Evolutionary conservation across 2,888 invertebrate genomes (phyloP).

Genomic region (Dermolepida albohirtum): DNA sequence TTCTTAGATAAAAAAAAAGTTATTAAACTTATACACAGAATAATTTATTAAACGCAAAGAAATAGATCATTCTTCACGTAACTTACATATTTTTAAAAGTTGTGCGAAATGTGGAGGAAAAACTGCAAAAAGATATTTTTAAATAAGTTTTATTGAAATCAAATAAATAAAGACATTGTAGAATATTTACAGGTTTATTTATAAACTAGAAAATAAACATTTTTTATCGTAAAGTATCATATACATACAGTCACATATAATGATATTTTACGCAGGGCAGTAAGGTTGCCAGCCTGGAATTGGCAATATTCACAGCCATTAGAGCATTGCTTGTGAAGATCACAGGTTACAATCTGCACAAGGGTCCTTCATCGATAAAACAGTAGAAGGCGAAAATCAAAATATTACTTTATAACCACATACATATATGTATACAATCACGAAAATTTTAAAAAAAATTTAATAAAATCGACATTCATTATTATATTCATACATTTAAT

Average conservation of each 20-base stretch:
- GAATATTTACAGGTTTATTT: conserved; percentile 48
- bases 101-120: too few species aligned
- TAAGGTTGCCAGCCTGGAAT: conserved; percentile 54
- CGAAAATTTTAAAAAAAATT: too few species aligned
- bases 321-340: conserved; percentile 55
- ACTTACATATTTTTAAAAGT: too few species aligned
- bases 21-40: too few species aligned
- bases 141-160: conserved; percentile 40
- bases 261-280: conserved; percentile 54
- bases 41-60: too few species aligned
- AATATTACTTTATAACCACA: conserved; percentile 1
- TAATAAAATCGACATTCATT: conserved; percentile 2
- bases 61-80: too few species aligned
- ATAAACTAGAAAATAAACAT: conserved; percentile 48
- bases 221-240: conserved; percentile 50
- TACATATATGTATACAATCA: not conserved
- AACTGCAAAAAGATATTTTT: not conserved
- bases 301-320: conserved; percentile 59
- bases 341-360: conserved; percentile 49
- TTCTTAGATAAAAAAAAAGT: too few species aligned
- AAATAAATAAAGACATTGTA: conserved; percentile 42
- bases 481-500: conserved; percentile 2
- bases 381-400: conserved; percentile 7
- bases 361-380: conserved; percentile 39
- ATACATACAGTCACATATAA: conserved; percentile 47